phyloP scores from a whole-genome alignment of 2,797 vertebrate genomes.

The Enteromius anoplus region DNA sequence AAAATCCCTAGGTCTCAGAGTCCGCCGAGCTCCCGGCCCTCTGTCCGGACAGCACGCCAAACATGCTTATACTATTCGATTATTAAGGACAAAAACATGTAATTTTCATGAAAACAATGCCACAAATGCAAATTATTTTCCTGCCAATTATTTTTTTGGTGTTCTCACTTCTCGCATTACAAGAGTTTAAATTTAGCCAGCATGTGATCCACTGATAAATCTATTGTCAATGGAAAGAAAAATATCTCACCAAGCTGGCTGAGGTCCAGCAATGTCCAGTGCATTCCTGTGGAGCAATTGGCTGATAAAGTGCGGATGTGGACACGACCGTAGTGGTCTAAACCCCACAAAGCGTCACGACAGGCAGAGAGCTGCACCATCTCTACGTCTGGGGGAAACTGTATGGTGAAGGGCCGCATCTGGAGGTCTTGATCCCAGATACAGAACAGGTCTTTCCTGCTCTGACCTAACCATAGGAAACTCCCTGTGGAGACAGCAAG shows the following conservation, averaged over 20 bases:
- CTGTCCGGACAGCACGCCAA: no score
- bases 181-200: conserved; percentile 31
- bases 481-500: conserved; percentile 77
- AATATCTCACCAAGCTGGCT: conserved; percentile 88
- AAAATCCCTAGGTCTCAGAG: no score
- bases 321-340: conserved; percentile 86
- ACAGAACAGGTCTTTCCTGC: conserved; percentile 92
- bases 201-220: conserved; percentile 34
- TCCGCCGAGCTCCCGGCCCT: no score
- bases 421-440: conserved; percentile 87
- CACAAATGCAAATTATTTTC: conserved; percentile 14
- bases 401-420: conserved; percentile 87
- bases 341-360: conserved; percentile 90
- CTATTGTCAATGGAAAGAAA: conserved; percentile 12
- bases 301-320: conserved; percentile 88
- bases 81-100: neutral
- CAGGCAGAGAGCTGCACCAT: conserved; percentile 88
- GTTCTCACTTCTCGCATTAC: conserved; percentile 18
- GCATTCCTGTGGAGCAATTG: conserved; percentile 90
- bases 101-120: neutral
- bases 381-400: conserved; percentile 86
- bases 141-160: neutral
- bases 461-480: conserved; percentile 94
- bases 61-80: no score
- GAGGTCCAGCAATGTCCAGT: conserved; percentile 93